These are phyloP conservation scores for Drosophila mettleri DNA, from an alignment of 2,888 invertebrate species.

Conservation along the genomic window DNA sequence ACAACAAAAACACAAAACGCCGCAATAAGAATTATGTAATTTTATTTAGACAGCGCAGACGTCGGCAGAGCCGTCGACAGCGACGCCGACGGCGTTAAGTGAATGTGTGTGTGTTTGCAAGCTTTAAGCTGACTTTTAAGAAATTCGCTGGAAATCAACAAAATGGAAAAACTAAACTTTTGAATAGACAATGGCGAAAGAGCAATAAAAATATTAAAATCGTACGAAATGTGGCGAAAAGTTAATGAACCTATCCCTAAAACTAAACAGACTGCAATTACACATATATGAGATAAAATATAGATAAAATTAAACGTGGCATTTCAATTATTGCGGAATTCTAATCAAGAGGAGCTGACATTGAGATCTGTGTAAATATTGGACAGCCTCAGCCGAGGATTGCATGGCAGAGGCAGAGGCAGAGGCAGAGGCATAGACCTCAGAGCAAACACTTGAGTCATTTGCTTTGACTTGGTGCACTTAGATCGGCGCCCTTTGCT, in stretches of 20 bases:
- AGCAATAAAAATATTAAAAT: conserved; percentile 10
- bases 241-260: conserved; percentile 4
- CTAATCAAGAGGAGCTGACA: neutral
- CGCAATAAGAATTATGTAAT: conserved; percentile 68
- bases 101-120: conserved; percentile 14
- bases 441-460: neutral
- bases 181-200: conserved; percentile 33
- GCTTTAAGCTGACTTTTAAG: conserved; percentile 50
- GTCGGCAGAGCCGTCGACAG: conserved; percentile 26
- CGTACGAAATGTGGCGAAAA: conserved; percentile 21
- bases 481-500: too few species aligned
- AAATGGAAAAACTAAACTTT: conserved; percentile 36
- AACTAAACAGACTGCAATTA: too few species aligned
- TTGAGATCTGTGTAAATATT: neutral
- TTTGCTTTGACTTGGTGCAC: neutral
- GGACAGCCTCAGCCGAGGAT: too few species aligned
- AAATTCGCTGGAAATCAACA: conserved; percentile 37
- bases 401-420: neutral
- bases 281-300: too few species aligned
- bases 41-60: conserved; percentile 52
- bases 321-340: neutral
- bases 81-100: conserved; percentile 16
- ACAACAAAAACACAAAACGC: conserved; percentile 35
- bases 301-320: neutral
- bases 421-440: neutral